Conservation (phyloP, 2,888 invertebrate genomes). For the Coremacera marginata region DNA sequence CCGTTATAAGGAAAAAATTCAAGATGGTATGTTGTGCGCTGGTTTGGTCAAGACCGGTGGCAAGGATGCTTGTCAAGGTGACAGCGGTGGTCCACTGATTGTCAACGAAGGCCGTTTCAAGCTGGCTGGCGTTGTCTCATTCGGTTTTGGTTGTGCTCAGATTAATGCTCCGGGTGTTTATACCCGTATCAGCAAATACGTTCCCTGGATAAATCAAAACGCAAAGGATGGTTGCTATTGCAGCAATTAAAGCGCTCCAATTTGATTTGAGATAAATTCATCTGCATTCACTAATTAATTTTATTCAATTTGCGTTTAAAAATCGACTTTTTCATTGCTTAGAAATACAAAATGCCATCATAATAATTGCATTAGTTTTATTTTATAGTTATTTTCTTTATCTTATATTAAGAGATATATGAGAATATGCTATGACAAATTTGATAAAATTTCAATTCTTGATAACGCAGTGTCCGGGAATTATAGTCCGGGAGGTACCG, state of each 20-base stretch:
- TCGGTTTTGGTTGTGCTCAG: slow-evolving; percentile 65
- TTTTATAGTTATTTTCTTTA: too few relatives aligned
- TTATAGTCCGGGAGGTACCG: too few relatives aligned
- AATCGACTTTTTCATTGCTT: neutral
- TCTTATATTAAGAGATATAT: too few relatives aligned
- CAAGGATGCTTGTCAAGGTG: slow-evolving; percentile 68
- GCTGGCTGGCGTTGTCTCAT: slow-evolving; percentile 65
- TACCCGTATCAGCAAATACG: slow-evolving; percentile 63
- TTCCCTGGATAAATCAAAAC: slow-evolving; percentile 62
- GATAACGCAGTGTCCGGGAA: too few relatives aligned
- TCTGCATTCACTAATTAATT: neutral
- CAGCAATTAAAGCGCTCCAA: slow-evolving; percentile 37
- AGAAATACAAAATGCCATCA: neutral
- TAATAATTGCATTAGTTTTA: neutral
- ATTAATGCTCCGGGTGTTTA: slow-evolving; percentile 66
- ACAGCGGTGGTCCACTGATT: slow-evolving; percentile 67
- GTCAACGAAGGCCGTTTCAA: slow-evolving; percentile 61
- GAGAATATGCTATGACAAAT: too few relatives aligned
- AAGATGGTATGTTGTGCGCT: slow-evolving; percentile 67
- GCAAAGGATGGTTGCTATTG: slow-evolving; percentile 62
- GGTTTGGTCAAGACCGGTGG: slow-evolving; percentile 64
- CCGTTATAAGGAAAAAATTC: slow-evolving; percentile 62
- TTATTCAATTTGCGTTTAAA: neutral
- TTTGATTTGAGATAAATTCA: neutral
- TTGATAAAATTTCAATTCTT: too few relatives aligned